Evolutionary conservation across 2,797 vertebrate genomes (phyloP).

Genomic region (Natrix natrix): DNA sequence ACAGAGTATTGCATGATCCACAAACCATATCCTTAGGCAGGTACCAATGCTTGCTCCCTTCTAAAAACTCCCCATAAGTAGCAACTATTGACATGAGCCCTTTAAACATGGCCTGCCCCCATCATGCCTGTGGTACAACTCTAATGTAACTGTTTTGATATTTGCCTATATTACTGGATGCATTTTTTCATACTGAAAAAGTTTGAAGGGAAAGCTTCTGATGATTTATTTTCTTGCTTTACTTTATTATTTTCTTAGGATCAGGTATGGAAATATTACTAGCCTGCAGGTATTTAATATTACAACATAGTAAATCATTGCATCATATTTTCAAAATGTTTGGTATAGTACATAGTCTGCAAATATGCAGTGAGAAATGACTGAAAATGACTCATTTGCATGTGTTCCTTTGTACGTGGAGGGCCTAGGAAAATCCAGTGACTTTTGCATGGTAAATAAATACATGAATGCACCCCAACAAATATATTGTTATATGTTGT

Average conservation of each 20-base stretch:
- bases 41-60: neutral
- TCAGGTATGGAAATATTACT: conserved; percentile 14
- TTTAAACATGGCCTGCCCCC: neutral
- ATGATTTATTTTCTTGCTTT: neutral
- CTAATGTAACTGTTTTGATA: neutral
- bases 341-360: neutral
- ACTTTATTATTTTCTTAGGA: neutral
- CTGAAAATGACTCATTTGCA: neutral
- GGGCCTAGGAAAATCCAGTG: neutral
- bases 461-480: conserved; percentile 44
- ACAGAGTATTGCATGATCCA: neutral
- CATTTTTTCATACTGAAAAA: neutral
- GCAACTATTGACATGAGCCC: neutral
- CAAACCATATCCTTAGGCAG: neutral
- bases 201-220: neutral
- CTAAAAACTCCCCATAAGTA: neutral
- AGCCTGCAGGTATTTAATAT: neutral
- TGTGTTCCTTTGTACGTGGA: neutral
- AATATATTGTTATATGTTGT: conserved; percentile 68
- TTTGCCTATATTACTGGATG: no score
- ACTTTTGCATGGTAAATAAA: neutral
- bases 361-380: neutral
- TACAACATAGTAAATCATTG: neutral
- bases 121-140: neutral
- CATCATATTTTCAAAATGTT: neutral